These are phyloP conservation scores for Hydrochoerus hydrochaeris DNA, from an alignment of 2,113 vertebrate genomes.

Conservation along the genomic window DNA sequence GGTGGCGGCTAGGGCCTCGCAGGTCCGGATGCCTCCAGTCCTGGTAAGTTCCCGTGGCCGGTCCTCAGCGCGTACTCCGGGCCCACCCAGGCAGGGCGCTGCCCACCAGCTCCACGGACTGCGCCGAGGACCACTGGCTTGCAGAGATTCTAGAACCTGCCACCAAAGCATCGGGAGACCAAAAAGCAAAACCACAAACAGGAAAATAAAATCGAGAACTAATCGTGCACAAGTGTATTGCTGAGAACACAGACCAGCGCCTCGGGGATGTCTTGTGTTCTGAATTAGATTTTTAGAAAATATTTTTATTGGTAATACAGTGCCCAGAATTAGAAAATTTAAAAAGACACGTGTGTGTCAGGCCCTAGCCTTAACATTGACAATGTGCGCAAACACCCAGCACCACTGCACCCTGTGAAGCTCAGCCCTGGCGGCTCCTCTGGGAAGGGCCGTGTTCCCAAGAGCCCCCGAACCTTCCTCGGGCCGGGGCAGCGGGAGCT, in stretches of 20 bases:
- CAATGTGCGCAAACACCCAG: constrained; percentile 58
- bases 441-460: constrained; percentile 29
- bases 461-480: neutral
- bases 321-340: constrained; percentile 71
- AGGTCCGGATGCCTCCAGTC: constrained; percentile 69
- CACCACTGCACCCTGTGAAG: constrained; percentile 71
- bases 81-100: neutral
- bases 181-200: constrained; percentile 72
- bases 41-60: constrained; percentile 84
- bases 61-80: constrained; percentile 68
- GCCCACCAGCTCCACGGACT: constrained; percentile 51
- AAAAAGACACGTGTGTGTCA: neutral
- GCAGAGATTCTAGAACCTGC: constrained; percentile 66
- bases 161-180: constrained; percentile 79
- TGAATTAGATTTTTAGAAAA: constrained; percentile 77
- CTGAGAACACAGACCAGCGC: constrained; percentile 89
- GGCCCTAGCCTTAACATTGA: constrained; percentile 81
- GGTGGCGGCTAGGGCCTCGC: constrained; percentile 71
- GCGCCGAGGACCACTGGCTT: neutral
- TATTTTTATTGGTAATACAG: constrained; percentile 79
- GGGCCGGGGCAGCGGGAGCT: neutral
- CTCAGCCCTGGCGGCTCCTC: constrained; percentile 23
- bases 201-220: neutral
- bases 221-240: constrained; percentile 83
- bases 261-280: constrained; percentile 85